Evolutionary conservation across 1,140 invertebrate genomes (phyloP).

Genomic region (Bombus impatiens): DNA sequence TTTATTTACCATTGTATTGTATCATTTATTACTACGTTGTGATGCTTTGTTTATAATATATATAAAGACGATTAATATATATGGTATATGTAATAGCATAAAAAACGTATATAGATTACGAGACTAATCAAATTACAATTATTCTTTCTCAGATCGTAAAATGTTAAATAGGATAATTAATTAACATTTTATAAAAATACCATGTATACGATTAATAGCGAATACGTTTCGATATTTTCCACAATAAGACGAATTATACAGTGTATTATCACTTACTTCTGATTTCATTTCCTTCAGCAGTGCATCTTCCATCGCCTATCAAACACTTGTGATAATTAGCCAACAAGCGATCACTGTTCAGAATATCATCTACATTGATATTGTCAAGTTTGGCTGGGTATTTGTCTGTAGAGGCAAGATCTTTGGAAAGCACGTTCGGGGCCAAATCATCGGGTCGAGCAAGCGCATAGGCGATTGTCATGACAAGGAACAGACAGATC

Average conservation of each 20-base stretch:
- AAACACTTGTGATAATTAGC: slow-evolving; percentile 87
- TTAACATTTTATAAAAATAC: no score
- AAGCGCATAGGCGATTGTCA: slow-evolving; percentile 74
- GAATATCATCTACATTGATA: slow-evolving; percentile 87
- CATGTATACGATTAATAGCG: no score
- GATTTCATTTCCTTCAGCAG: slow-evolving; percentile 87
- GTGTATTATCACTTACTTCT: slow-evolving; percentile 84
- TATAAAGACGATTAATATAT: no score
- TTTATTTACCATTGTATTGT: background rate
- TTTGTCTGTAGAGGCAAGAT: fast-evolving
- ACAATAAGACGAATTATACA: background rate
- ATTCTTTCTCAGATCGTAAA: no score
- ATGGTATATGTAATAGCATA: no score
- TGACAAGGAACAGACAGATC: slow-evolving; percentile 77
- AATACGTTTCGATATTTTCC: background rate
- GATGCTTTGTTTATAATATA: no score
- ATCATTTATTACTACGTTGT: background rate
- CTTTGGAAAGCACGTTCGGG: fast-evolving
- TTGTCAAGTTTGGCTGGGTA: slow-evolving; percentile 90
- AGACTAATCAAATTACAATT: no score
- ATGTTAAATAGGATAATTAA: no score
- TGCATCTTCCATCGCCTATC: slow-evolving; percentile 86
- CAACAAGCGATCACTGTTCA: slow-evolving; percentile 86
- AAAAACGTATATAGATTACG: background rate
- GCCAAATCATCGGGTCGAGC: slow-evolving; percentile 64